These are phyloP conservation scores for Apotomis capreana DNA, from an alignment of 2,888 invertebrate genomes.

Conservation along the genomic window DNA sequence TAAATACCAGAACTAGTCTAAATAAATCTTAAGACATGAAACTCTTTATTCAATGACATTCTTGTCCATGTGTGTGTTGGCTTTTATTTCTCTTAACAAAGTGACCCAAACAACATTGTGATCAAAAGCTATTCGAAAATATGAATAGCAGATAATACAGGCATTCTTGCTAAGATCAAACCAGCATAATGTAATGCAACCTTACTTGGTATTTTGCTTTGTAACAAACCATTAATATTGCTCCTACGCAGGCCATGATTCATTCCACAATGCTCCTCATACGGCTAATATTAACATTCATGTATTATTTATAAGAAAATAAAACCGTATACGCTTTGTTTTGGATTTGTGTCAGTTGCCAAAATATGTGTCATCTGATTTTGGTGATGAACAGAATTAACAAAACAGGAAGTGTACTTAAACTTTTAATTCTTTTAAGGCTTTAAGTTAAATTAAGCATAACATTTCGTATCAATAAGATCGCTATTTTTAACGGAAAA, in stretches of 20 bases:
- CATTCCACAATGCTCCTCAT: conserved; percentile 58
- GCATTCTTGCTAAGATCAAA: conserved; percentile 20
- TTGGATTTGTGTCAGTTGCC: conserved; percentile 37
- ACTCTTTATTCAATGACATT: too few species aligned
- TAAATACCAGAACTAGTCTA: too few species aligned
- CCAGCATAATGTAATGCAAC: conserved; percentile 19
- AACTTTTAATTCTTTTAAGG: neutral
- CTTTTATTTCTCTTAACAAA: neutral
- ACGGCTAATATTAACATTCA: conserved; percentile 66
- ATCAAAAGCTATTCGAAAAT: conserved; percentile 12
- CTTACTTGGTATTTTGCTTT: conserved; percentile 22
- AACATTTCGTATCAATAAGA: neutral
- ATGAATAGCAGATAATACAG: conserved; percentile 22
- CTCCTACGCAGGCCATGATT: conserved; percentile 43
- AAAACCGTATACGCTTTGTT: conserved; percentile 37
- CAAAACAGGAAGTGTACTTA: conserved; percentile 2
- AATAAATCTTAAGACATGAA: too few species aligned
- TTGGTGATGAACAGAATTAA: neutral
- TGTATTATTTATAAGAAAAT: conserved; percentile 39
- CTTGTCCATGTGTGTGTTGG: too few species aligned
- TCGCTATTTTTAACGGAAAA: neutral
- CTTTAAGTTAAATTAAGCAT: too few species aligned
- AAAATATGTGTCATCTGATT: conserved; percentile 27
- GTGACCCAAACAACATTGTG: conserved; percentile 4
- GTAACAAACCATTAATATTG: conserved; percentile 35